Evolutionary conservation across 1,140 invertebrate genomes (phyloP), one percentile per base, ranked within the genome.

Genomic region (Brachionus rubens): DNA sequence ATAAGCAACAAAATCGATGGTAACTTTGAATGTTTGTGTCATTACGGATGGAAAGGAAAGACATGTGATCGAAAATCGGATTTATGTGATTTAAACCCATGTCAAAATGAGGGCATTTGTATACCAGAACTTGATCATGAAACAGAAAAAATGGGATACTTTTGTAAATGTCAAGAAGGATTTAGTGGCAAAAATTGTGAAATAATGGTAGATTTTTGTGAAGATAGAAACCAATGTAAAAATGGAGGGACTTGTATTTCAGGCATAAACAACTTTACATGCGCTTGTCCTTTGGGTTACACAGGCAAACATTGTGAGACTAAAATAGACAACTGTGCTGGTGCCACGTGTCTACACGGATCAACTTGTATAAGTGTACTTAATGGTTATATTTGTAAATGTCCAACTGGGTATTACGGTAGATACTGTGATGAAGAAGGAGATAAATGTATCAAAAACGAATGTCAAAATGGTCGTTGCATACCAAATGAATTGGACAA

Each of bases 401-500:
- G 86, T 28, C 88, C 89, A 77, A 92, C 95, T 0, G 99, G 97
- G 80, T 87, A 90, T 78, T 98, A 99, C 83, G 91, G 90, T 19
- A 96, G 93, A 0, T 76, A 90, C 91, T 76, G 99, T 96, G 82
- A 36, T 19, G 88, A 91, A 16, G 50, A 48, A 40, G 28, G 19
- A 41, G 68, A 72, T 24, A 54, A 50, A 24, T 77, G 87, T 89
- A 90, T 89, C 19, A 88, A 89, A 1, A 80, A 83, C 28, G 92
- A 92, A 0, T 96, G 96, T 89, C 93, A 96, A 81, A 91, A 91
- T 2, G 95, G 94, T 1, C 92, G 89, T 1, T 98, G 95, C 81
- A 89, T 94, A 41, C 41, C 75, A 12, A 81, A 79, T 0, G 94
- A 97, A 80, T 91, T 91, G 1, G 92, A 96, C 79, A 65, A 65